Percentiles rank a stretch among this genome's conserved stretches.
phyloP scores from a whole-genome alignment of 2,888 invertebrate genomes.

The Gonocerus acuteangulatus region DNA sequence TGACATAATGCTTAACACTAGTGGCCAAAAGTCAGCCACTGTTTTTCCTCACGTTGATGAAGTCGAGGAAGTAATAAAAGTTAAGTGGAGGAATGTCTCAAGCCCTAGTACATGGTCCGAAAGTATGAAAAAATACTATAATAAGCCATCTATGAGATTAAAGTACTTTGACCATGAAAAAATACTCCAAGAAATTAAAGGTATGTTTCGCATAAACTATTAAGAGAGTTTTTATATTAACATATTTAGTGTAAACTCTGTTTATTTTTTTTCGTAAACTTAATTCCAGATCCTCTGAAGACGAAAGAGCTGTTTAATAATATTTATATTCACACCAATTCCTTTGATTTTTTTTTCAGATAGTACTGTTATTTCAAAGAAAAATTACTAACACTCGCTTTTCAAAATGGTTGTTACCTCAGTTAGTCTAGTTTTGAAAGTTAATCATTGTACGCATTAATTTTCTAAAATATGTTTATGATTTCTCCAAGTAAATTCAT shows the following conservation, averaged over 20 bases:
- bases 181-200: conserved; percentile 26
- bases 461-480: no score
- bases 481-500: no score
- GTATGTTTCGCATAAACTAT: not conserved
- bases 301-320: not conserved
- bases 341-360: not conserved
- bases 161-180: conserved; percentile 29
- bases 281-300: not conserved
- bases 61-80: not conserved
- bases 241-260: not conserved
- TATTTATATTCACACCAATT: not conserved
- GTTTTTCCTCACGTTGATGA: not conserved
- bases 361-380: no score
- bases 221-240: not conserved
- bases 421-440: no score
- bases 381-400: no score
- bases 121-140: conserved; percentile 30
- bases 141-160: conserved; percentile 21
- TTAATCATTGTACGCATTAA: no score
- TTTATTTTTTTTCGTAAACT: not conserved
- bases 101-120: conserved; percentile 30
- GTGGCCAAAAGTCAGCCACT: not conserved
- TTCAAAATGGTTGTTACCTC: no score
- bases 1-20: conserved; percentile 1
- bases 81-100: conserved; percentile 26